phyloP scores from a whole-genome alignment of 2,113 vertebrate genomes.

The Anser brachyrhynchus region DNA sequence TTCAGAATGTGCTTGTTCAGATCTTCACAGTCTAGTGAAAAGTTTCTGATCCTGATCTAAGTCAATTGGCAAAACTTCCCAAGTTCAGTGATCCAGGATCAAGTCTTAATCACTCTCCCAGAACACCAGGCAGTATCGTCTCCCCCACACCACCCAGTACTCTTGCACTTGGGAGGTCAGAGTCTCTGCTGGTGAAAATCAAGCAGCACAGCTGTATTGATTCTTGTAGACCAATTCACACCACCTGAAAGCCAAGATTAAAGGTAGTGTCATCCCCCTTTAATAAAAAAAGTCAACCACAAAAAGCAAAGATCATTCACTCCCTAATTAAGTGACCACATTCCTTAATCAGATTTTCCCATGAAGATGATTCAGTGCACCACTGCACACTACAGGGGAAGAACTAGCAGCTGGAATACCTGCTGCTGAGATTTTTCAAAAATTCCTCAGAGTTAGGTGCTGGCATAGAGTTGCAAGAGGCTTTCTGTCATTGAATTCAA shows the following conservation, averaged over 20 bases:
- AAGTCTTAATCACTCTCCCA: not conserved
- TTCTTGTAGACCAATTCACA: not conserved
- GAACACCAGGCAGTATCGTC: not conserved
- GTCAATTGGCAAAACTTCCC: not conserved
- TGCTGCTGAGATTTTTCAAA: not conserved
- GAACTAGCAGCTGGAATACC: not conserved
- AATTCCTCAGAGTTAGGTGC: not conserved
- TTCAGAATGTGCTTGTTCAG: not conserved
- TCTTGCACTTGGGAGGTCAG: not conserved
- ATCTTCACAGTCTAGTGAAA: not conserved
- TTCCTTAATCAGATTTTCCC: not conserved
- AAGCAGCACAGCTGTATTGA: not conserved
- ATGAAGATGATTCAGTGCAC: not conserved
- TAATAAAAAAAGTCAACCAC: not conserved
- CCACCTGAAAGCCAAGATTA: not conserved
- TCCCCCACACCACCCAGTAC: rapidly evolving
- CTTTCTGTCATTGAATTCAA: not conserved
- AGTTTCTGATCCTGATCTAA: not conserved
- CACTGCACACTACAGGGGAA: not conserved
- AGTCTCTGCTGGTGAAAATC: not conserved
- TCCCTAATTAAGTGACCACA: not conserved
- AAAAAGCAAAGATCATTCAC: not conserved
- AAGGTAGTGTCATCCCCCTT: not conserved
- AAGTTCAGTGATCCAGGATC: not conserved
- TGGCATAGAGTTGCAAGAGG: not conserved